phyloP scores from a whole-genome alignment of 2,113 vertebrate genomes.

The Nannospalax galili region DNA sequence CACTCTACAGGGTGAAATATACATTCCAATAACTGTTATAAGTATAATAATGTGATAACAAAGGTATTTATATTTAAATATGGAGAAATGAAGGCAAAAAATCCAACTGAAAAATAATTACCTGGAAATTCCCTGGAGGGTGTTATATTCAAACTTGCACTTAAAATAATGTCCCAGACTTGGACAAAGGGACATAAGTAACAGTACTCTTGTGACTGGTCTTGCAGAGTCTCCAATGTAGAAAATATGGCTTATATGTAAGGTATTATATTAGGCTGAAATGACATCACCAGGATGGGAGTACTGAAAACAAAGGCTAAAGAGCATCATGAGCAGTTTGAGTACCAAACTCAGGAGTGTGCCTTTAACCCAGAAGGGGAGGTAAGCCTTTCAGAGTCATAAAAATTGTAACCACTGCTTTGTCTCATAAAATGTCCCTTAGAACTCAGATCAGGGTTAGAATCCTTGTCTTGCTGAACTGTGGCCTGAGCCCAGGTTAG shows the following conservation, averaged over 20 bases:
- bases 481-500: not conserved
- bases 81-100: constrained; percentile 7
- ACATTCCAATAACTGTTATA: not conserved
- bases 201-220: not conserved
- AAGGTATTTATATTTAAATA: not conserved
- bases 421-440: constrained; percentile 12
- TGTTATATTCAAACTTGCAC: not conserved
- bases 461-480: not conserved
- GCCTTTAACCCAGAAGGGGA: constrained; percentile 14
- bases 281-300: not conserved
- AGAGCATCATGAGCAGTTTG: not conserved
- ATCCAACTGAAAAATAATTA: not conserved
- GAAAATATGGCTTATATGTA: not conserved
- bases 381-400: not conserved
- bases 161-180: not conserved
- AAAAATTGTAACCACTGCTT: not conserved
- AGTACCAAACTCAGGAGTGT: not conserved
- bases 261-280: not conserved
- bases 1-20: not conserved
- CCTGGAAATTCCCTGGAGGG: not conserved
- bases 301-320: not conserved
- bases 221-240: not conserved
- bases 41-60: not conserved
- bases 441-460: not conserved
- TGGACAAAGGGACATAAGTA: not conserved